Conservation (phyloP, 2,113 vertebrate species). For the Platichthys flesus region DNA sequence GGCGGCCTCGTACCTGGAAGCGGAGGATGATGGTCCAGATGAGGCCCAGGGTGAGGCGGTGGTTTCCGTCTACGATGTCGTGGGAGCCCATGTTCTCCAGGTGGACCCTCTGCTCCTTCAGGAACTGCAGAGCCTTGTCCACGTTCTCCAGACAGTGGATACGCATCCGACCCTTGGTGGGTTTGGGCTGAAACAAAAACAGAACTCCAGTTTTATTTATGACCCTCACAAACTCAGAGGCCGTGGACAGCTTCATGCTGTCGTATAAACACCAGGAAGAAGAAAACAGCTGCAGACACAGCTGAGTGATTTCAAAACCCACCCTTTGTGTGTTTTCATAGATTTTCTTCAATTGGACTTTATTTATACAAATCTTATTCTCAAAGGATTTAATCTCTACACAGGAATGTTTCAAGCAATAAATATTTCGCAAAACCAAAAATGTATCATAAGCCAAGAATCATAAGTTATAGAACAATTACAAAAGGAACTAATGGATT, state of each 20-base stretch:
- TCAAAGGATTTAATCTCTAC: background rate
- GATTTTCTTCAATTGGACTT: background rate
- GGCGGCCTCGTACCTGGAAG: slow-evolving; percentile 87
- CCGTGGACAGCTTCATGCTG: background rate
- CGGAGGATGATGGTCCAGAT: slow-evolving; percentile 98
- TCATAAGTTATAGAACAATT: no score
- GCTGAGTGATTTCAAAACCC: slow-evolving; percentile 19
- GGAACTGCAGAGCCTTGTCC: slow-evolving; percentile 97
- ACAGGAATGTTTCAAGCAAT: background rate
- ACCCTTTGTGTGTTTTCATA: slow-evolving; percentile 4
- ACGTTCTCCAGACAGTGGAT: slow-evolving; percentile 98
- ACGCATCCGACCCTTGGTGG: slow-evolving; percentile 96
- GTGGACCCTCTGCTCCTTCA: slow-evolving; percentile 96
- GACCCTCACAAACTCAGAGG: slow-evolving; percentile 2
- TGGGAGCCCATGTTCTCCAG: slow-evolving; percentile 99
- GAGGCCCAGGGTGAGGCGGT: slow-evolving; percentile 93
- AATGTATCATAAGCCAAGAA: background rate
- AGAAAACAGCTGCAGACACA: slow-evolving; percentile 38
- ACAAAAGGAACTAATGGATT: no score
- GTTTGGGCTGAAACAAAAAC: slow-evolving; percentile 86
- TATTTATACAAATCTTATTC: background rate
- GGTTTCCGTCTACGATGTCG: slow-evolving; percentile 97
- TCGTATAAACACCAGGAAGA: background rate
- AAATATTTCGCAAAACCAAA: no score
- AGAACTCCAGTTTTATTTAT: slow-evolving; percentile 18